phyloP scores from a whole-genome alignment of 2,797 vertebrate genomes.

The Sciurus vulgaris region DNA sequence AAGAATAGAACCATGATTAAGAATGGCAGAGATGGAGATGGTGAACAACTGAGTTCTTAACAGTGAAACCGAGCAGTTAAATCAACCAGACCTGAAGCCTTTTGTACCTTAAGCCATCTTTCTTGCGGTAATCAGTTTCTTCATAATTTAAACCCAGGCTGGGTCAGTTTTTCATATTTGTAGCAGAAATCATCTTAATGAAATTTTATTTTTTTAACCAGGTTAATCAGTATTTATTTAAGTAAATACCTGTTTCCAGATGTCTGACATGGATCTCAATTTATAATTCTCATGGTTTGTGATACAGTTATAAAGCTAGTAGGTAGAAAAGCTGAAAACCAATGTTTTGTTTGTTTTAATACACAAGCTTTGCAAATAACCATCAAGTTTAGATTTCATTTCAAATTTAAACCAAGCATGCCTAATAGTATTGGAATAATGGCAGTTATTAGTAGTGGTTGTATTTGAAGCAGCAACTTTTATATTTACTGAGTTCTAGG shows the following conservation, averaged over 20 bases:
- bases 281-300: not conserved
- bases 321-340: not conserved
- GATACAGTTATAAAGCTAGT: not conserved
- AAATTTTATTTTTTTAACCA: not conserved
- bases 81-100: not conserved
- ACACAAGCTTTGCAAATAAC: not conserved
- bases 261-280: not conserved
- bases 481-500: not conserved
- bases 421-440: not conserved
- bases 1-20: not conserved
- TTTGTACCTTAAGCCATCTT: not conserved
- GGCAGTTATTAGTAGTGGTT: not conserved
- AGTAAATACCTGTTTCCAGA: not conserved
- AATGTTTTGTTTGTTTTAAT: not conserved
- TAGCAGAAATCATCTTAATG: not conserved
- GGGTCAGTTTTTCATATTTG: not conserved
- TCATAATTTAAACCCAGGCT: not conserved
- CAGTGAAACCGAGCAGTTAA: not conserved
- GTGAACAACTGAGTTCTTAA: not conserved
- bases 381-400: not conserved
- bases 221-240: not conserved
- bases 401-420: not conserved
- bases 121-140: not conserved
- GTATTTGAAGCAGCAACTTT: not conserved
- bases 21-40: not conserved